These are phyloP conservation scores for Bubo blakistoni DNA, from an alignment of 2,113 vertebrate genomes.

Conservation along the genomic window DNA sequence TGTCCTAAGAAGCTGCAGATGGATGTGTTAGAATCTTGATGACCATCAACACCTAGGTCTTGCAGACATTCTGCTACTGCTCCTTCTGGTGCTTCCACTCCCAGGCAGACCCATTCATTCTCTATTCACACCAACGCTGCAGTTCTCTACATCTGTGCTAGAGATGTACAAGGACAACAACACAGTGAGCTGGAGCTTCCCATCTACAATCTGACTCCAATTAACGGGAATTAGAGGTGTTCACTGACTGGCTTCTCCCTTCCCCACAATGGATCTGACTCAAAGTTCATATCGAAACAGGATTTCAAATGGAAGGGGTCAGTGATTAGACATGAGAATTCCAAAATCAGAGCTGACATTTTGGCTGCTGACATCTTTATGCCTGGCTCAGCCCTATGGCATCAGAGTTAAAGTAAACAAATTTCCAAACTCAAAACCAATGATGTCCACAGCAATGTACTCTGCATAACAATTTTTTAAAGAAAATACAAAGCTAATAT, in stretches of 20 bases:
- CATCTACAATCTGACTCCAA: not conserved
- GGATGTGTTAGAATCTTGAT: not conserved
- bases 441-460: not conserved
- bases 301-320: not conserved
- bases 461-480: not conserved
- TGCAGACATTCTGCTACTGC: not conserved
- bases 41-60: not conserved
- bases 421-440: not conserved
- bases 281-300: not conserved
- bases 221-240: not conserved
- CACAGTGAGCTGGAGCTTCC: not conserved
- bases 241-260: not conserved
- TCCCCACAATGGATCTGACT: not conserved
- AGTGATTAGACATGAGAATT: not conserved
- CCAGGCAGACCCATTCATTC: not conserved
- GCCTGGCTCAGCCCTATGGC: not conserved
- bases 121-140: not conserved
- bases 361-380: not conserved
- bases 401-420: not conserved
- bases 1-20: not conserved
- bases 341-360: not conserved
- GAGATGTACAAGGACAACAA: not conserved
- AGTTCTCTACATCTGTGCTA: not conserved
- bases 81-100: not conserved
- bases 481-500: not conserved